phyloP scores from a whole-genome alignment of 2,797 vertebrate species.

The Microctenopoma stevenorrisi region DNA sequence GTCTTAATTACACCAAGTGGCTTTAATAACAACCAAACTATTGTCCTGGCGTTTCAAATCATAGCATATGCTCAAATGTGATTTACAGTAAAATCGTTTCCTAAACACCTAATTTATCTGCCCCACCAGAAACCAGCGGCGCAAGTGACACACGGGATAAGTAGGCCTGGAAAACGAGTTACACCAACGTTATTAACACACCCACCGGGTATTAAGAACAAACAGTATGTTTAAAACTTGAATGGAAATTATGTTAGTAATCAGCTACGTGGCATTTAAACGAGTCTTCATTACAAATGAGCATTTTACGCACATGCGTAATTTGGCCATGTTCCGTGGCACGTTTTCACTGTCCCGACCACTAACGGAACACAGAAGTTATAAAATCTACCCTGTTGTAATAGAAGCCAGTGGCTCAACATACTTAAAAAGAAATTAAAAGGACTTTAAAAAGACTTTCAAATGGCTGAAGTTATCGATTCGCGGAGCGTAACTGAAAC shows the following conservation, averaged over 20 bases:
- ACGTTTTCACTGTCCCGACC: background rate
- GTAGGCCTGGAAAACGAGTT: conserved; percentile 34
- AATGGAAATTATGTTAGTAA: background rate
- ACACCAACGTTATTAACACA: conserved; percentile 20
- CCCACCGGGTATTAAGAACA: background rate
- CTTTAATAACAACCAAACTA: background rate
- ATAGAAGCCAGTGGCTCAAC: background rate
- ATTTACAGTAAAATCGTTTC: background rate
- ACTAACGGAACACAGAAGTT: background rate
- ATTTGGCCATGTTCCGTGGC: background rate
- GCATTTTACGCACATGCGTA: conserved; percentile 46
- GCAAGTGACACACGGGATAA: background rate
- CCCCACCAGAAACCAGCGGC: background rate
- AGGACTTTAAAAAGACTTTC: background rate
- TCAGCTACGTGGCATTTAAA: background rate
- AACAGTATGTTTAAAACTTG: no score
- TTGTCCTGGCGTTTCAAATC: background rate
- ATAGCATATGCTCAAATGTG: background rate
- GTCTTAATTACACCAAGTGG: background rate
- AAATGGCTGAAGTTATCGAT: background rate
- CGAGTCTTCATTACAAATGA: background rate
- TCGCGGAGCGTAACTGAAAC: background rate
- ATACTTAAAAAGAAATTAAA: background rate
- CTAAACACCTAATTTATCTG: background rate
- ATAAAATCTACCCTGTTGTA: no score